A percentile compares a stretch with the other conserved stretches of the same genome.
Conservation (phyloP, 2,888 invertebrate genomes). For the Ophion obscuratus region DNA sequence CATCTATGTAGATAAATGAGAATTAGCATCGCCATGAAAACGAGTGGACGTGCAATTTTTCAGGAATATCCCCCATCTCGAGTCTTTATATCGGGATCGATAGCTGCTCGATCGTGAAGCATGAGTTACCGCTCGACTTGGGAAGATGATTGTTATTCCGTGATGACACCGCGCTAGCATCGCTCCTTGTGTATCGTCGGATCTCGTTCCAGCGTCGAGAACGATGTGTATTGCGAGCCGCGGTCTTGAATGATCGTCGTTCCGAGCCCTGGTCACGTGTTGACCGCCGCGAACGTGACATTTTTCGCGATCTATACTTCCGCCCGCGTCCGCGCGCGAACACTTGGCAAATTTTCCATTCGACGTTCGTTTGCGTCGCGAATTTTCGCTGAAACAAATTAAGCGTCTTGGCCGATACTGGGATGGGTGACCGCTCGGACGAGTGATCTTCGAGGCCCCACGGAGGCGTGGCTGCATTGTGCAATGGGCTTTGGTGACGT, state of each 20-base stretch:
- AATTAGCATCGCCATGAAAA: constrained; percentile 43
- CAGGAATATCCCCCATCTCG: neutral
- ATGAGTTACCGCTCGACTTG: constrained; percentile 36
- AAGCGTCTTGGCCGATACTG: neutral
- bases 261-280: constrained; percentile 60
- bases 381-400: neutral
- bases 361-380: neutral
- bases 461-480: neutral
- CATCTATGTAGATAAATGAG: constrained; percentile 4
- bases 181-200: constrained; percentile 49
- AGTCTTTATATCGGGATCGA: constrained; percentile 28
- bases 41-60: constrained; percentile 30
- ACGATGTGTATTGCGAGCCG: constrained; percentile 38
- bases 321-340: neutral
- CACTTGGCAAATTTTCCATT: constrained; percentile 32
- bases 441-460: neutral
- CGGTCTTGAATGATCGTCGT: constrained; percentile 49
- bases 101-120: constrained; percentile 13
- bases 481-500: neutral
- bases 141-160: constrained; percentile 57
- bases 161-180: constrained; percentile 45
- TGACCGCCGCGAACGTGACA: constrained; percentile 64
- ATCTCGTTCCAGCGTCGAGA: neutral
- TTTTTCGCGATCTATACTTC: constrained; percentile 27
- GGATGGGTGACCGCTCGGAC: neutral